Conservation (phyloP, 2,113 vertebrate species). For the Notiomystis cincta region DNA sequence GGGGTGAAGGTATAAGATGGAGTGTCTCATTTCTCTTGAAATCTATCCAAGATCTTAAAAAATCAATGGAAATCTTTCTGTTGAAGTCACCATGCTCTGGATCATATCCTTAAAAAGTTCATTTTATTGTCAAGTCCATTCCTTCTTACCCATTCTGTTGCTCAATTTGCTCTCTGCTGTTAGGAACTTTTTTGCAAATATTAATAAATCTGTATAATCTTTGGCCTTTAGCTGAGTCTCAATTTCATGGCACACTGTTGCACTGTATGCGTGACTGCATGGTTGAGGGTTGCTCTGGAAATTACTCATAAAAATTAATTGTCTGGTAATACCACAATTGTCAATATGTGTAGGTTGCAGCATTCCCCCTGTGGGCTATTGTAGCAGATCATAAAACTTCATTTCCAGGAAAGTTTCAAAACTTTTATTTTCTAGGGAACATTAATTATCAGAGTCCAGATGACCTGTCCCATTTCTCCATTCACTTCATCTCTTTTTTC, state of each 20-base stretch:
- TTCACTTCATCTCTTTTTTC: constrained; percentile 19
- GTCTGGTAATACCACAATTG: constrained; percentile 62
- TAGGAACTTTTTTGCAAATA: background rate
- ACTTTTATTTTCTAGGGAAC: constrained; percentile 65
- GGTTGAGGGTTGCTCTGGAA: constrained; percentile 36
- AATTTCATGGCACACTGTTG: background rate
- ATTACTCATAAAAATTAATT: constrained; percentile 66
- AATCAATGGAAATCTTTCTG: background rate
- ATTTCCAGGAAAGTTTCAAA: constrained; percentile 71
- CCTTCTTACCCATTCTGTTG: background rate
- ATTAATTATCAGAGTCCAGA: constrained; percentile 45
- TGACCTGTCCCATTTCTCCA: constrained; percentile 19
- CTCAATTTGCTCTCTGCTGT: constrained; percentile 37
- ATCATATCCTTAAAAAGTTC: background rate
- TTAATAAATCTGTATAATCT: constrained; percentile 47
- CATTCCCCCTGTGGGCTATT: constrained; percentile 47
- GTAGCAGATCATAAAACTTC: constrained; percentile 61
- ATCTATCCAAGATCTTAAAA: background rate
- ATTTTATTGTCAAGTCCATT: background rate
- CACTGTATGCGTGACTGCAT: background rate
- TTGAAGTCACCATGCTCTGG: background rate
- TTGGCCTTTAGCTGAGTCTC: constrained; percentile 25
- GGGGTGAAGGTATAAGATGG: background rate
- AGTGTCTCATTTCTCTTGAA: background rate
- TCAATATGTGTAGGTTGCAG: constrained; percentile 59